Evolutionary conservation across 2,113 vertebrate genomes (phyloP), one percentile per base, ranked within the genome.

Genomic region (Catharus bicknelli): DNA sequence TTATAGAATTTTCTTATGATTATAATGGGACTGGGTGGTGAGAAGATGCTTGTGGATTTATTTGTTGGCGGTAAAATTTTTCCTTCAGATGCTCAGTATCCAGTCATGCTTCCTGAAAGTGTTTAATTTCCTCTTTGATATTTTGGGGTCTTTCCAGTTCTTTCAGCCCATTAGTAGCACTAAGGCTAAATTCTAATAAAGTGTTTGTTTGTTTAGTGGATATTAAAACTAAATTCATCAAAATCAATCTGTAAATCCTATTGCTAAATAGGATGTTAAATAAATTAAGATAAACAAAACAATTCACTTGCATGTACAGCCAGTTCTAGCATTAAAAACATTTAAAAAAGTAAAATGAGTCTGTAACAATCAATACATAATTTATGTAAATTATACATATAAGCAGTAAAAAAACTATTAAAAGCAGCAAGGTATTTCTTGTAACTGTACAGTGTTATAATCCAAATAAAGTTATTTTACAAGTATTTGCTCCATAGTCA

Each of bases 111-210:
- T 78, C 69, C 16, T 42, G 34, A 34, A 91, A 79, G 62, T 43
- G 22, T 91, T 94, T 79, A 10, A 48, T 88, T 86, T 93, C 40
- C 78, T 72, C 20, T 72, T 87, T 75, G 75, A 17, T 76, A 20
- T 72, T 91, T 87, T 82, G 79, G 36, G 18, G 48, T 84, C 23
- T 58, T 68, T 55, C 32, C 43, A 72, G 22, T 5, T 73, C 9
- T 47, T 90, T 75, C 10, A 57, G 29, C 25, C 16, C 42, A 83
- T 57, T 66, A 42, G 30, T 51, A 40, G 23, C 47, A 45, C 25
- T 77, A 64, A 73, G 40, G 11, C 59, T 73, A 36, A 86, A 73
- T 83, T 77, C 13, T 45, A 88, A 64, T 70, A 36, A 70, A 76
- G 11, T 42, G 9, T 43, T 64, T 61, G 13, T 70, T 90, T 73